Percentiles rank a stretch among this genome's conserved stretches.
Conservation (phyloP, 2,888 invertebrate genomes). For the Netelia melanura region DNA sequence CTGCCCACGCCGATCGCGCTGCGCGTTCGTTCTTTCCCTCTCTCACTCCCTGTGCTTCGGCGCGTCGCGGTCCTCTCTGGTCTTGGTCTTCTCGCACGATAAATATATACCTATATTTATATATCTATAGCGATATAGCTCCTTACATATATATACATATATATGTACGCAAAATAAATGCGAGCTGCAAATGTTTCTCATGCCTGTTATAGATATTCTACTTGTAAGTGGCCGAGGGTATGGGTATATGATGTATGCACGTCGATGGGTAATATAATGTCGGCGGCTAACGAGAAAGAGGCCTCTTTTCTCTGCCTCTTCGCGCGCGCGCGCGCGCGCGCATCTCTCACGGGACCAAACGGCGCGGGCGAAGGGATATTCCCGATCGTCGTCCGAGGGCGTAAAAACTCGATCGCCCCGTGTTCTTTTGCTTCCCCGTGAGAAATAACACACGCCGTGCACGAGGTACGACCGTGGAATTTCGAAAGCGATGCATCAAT, state of each 20-base stretch:
- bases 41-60: conserved; percentile 50
- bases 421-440: conserved; percentile 7
- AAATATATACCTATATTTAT: conserved; percentile 25
- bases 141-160: conserved; percentile 7
- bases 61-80: conserved; percentile 53
- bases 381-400: conserved; percentile 6
- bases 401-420: conserved; percentile 23
- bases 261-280: conserved; percentile 84
- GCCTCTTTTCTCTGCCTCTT: conserved; percentile 63
- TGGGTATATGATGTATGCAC: conserved; percentile 81
- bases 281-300: conserved; percentile 84
- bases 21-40: conserved; percentile 50
- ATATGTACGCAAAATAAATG: conserved; percentile 68
- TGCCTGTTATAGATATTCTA: conserved; percentile 80
- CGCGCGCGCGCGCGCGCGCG: conserved; percentile 37
- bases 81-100: conserved; percentile 39
- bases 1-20: conserved; percentile 77
- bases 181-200: conserved; percentile 82
- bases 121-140: conserved; percentile 5
- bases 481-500: not conserved
- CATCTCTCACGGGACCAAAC: conserved; percentile 24
- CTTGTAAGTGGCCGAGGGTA: conserved; percentile 79
- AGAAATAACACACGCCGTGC: conserved; percentile 1
- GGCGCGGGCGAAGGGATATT: conserved; percentile 17
- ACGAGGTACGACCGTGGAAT: not conserved